A percentile compares a stretch with the other conserved stretches of the same genome.
phyloP scores from a whole-genome alignment of 2,888 invertebrate genomes.

The Yponomeuta plumbellus region DNA sequence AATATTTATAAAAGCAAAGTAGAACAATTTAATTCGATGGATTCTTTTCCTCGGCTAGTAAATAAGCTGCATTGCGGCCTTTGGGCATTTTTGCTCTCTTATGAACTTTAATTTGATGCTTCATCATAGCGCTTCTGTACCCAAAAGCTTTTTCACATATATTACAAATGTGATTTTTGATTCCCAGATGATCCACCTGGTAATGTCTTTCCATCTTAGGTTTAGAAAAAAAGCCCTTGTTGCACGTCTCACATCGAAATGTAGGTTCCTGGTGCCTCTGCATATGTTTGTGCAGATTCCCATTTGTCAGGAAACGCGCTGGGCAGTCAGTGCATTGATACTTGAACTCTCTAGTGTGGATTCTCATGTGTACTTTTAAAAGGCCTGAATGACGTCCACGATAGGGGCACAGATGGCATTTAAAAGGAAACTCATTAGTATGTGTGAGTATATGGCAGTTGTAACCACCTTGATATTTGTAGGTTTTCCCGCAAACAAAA shows the following conservation, averaged over 20 bases:
- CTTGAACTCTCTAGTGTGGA: constrained; percentile 46
- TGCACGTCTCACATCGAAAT: constrained; percentile 49
- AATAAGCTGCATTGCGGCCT: constrained; percentile 30
- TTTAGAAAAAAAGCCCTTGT: constrained; percentile 45
- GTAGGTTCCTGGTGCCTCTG: constrained; percentile 45
- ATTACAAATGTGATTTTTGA: constrained; percentile 51
- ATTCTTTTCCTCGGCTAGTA: constrained; percentile 23
- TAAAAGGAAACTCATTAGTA: constrained; percentile 44
- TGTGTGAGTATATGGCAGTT: constrained; percentile 46
- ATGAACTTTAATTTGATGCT: constrained; percentile 51
- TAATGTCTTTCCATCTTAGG: constrained; percentile 41
- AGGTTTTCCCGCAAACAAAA: constrained; percentile 52
- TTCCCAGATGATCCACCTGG: constrained; percentile 51
- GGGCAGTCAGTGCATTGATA: constrained; percentile 57
- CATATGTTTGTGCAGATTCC: constrained; percentile 52
- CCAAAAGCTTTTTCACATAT: constrained; percentile 54
- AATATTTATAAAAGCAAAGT: too few species aligned
- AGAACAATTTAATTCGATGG: not conserved
- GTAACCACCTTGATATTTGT: constrained; percentile 45
- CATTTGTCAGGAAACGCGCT: constrained; percentile 45
- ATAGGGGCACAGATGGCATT: constrained; percentile 50
- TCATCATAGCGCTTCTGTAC: constrained; percentile 55
- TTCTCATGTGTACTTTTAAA: constrained; percentile 47
- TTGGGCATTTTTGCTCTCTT: constrained; percentile 41
- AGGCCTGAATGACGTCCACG: constrained; percentile 42